Evolutionary conservation across 30 jellyfish, hydroid and myxozoan species (phyloP), one percentile per base, ranked within the genome.

Genomic region (Aurelia coerulea): DNA sequence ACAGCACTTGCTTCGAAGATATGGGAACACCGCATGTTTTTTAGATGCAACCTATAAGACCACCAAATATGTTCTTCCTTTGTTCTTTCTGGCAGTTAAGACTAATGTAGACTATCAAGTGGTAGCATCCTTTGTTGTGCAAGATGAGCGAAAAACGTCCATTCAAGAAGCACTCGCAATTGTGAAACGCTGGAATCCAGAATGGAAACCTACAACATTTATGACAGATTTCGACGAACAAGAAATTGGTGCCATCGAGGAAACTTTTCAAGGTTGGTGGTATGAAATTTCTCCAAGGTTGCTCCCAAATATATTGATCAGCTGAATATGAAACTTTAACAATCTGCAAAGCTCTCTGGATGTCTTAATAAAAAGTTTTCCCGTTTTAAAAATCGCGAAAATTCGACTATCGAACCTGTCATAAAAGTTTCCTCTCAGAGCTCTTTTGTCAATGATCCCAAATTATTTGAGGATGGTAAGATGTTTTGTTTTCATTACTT

Each of bases 21-120:
- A 89, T 69, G 97, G 97, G 32, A 78, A 58, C 79, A 46, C 56
- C 29, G 71, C 76, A 15, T 32, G 68, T 17, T 29, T 89, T 23
- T 64, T 94, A 15, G 96, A 88, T 10, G 89, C 89, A 56, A 88
- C 96, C 5, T 83, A 80, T 78, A 54, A 58, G 15, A 85, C 89
- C 62, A 76, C 78, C 32, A 84, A 76, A 29, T 62, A 82, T 68
- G 88, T 94, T 42, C 74, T 88, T 64, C 96, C 96, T 10, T 35
- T 88, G 74, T 70, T 79, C 63, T 79, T 85, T 56, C 62, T 88
- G 33, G 87, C 69, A 62, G 97, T 89, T 51, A 94, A 89, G 41
- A 89, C 97, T n/a, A 89, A 89, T 74, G 95, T 89, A 4, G 92
- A 89, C 75, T 83, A 81, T 65, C 97, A 89, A 76, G 72, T 89